These are phyloP conservation scores for Pitta sordida DNA, from an alignment of 2,113 vertebrate species.

Conservation along the genomic window DNA sequence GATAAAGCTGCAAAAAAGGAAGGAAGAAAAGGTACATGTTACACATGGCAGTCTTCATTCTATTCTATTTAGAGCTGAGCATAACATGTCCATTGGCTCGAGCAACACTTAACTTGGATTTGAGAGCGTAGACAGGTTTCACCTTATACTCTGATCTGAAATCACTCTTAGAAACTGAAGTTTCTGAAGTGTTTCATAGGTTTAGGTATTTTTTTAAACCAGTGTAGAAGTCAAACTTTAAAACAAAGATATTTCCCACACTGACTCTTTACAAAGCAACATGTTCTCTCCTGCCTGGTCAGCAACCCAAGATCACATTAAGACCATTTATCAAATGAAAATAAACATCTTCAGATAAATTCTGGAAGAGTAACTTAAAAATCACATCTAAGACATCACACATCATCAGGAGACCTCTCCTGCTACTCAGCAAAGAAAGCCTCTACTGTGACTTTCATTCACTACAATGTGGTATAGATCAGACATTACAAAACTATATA, in stretches of 20 bases:
- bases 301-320: neutral
- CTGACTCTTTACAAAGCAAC: neutral
- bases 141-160: neutral
- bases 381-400: neutral
- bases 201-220: neutral
- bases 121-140: neutral
- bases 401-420: neutral
- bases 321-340: neutral
- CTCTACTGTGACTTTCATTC: neutral
- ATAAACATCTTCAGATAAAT: neutral
- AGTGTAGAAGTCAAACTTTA: neutral
- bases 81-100: neutral
- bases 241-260: neutral
- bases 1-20: constrained; percentile 85
- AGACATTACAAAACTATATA: neutral
- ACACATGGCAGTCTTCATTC: neutral
- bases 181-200: neutral
- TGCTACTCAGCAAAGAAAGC: neutral
- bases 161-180: neutral
- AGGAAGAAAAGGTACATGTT: neutral
- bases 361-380: neutral
- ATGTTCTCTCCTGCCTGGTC: neutral
- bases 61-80: neutral
- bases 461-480: neutral
- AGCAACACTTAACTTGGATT: neutral